A percentile compares a stretch with the other conserved stretches of the same genome.
Conservation (phyloP, 2,113 vertebrate genomes). For the Sminthopsis crassicaudata region DNA sequence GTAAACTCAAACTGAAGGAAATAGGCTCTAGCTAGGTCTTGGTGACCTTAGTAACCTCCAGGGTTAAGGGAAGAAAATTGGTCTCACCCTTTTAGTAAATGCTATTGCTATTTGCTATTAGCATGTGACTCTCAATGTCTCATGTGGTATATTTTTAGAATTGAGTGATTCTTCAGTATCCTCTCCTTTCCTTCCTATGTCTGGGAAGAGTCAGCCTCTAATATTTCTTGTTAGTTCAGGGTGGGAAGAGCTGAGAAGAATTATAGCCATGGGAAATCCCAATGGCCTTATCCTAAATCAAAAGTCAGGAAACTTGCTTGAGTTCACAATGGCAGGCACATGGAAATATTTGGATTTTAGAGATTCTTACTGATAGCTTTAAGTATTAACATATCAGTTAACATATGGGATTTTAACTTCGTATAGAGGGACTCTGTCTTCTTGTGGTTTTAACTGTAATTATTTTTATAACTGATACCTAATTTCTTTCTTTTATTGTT, state of each 20-base stretch:
- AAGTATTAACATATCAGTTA: neutral
- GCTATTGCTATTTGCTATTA: neutral
- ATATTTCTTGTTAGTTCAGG: neutral
- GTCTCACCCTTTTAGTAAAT: neutral
- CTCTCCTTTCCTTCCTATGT: neutral
- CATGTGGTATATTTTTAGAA: neutral
- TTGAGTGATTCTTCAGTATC: neutral
- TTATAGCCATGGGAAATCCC: neutral
- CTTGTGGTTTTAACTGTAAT: neutral
- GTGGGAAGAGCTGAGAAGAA: neutral
- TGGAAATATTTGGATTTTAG: neutral
- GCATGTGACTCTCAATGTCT: neutral
- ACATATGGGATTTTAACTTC: neutral
- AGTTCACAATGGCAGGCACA: neutral
- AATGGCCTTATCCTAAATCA: neutral
- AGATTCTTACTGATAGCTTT: neutral
- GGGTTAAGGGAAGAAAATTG: neutral
- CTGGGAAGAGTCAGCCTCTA: neutral
- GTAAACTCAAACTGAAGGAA: neutral
- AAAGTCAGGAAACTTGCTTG: neutral
- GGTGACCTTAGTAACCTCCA: neutral
- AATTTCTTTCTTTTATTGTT: neutral
- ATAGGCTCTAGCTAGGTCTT: neutral
- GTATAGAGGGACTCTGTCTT: neutral
- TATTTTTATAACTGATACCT: neutral